These are phyloP conservation scores for Lagodon rhomboides DNA, from an alignment of 2,797 vertebrate species.

Conservation along the genomic window DNA sequence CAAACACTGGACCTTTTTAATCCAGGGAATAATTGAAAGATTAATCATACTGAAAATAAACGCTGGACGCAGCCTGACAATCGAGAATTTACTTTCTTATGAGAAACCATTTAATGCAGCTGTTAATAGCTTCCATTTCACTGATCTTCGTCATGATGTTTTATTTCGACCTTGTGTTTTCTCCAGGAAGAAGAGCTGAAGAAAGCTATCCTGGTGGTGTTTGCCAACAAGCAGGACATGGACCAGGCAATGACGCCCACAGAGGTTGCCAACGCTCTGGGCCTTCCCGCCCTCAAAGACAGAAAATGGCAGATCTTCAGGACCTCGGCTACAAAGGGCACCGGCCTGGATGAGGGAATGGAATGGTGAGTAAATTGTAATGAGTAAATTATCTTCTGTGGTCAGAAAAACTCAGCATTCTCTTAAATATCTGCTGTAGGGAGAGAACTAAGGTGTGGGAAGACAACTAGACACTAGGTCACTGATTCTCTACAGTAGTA, in stretches of 20 bases:
- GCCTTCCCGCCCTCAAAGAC: constrained; percentile 95
- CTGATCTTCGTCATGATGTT: neutral
- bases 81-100: neutral
- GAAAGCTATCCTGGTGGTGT: constrained; percentile 98
- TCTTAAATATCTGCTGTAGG: neutral
- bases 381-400: neutral
- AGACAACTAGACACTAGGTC: neutral
- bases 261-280: constrained; percentile 95
- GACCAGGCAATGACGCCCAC: constrained; percentile 98
- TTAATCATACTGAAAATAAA: no score
- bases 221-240: constrained; percentile 99
- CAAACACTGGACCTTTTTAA: no score
- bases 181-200: constrained; percentile 96
- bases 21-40: no score
- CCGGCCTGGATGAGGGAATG: constrained; percentile 97
- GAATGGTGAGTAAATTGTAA: constrained; percentile 87
- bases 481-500: neutral
- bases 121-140: neutral
- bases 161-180: constrained; percentile 1
- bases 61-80: neutral
- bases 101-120: neutral
- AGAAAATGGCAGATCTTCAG: constrained; percentile 99
- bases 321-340: constrained; percentile 97
- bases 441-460: neutral
- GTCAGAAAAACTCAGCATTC: neutral